phyloP scores from a whole-genome alignment of 2,797 vertebrate species.

The Pelochelys cantorii region DNA sequence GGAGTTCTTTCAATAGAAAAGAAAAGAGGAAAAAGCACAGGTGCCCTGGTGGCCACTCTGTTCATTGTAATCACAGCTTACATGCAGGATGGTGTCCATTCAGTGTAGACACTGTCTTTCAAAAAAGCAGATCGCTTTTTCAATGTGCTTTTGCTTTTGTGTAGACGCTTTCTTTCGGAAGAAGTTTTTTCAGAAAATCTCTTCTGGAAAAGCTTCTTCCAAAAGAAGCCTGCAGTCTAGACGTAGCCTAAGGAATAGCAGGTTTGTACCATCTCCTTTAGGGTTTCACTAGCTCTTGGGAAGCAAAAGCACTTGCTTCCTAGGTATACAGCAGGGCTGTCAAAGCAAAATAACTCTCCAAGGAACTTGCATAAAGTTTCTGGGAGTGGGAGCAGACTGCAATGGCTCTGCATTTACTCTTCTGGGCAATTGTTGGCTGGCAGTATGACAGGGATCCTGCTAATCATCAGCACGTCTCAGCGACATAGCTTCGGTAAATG shows the following conservation, averaged over 20 bases:
- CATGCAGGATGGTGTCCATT: no score
- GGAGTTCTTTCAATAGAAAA: no score
- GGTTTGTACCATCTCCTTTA: not conserved
- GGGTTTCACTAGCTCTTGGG: not conserved
- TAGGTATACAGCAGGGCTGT: not conserved
- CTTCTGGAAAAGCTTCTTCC: no score
- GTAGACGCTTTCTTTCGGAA: no score
- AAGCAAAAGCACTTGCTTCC: conserved; percentile 50
- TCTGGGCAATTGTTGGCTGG: not conserved
- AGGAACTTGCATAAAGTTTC: not conserved
- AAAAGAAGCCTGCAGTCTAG: no score
- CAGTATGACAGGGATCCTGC: conserved; percentile 18
- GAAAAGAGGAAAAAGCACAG: no score
- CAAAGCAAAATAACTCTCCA: not conserved
- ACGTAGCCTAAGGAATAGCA: not conserved
- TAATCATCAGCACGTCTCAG: not conserved
- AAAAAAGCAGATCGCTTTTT: no score
- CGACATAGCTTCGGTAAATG: conserved; percentile 22
- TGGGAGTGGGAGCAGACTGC: not conserved
- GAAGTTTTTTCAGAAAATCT: no score
- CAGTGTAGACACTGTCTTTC: no score
- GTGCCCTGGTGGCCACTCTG: no score
- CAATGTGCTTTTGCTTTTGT: no score
- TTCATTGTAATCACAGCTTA: no score
- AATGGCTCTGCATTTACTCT: conserved; percentile 32